Evolutionary conservation across 2,888 invertebrate species (phyloP), one percentile per base, ranked within the genome.

Genomic region (Endotricha flammealis): DNA sequence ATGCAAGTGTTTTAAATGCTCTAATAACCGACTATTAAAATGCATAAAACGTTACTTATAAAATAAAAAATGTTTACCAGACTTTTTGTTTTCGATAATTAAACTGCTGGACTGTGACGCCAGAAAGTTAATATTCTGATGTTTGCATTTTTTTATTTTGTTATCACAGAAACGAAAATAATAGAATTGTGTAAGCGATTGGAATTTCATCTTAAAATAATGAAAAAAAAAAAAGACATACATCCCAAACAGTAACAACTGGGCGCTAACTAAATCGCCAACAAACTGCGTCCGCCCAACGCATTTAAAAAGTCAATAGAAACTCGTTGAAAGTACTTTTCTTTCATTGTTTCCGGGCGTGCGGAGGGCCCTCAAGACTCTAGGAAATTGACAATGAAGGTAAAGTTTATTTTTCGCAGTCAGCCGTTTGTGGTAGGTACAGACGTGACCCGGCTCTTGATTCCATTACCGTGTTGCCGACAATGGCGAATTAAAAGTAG

Each of bases 341-440:
- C 72, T 77, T 74, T 74, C 76, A 76, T 76, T 81, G 78, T 80
- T 74, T 76, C 72, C 71, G 64, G 59, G 65, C 66, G 64, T 64
- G 58, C 60, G 57, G 64, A 73, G 72, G 67, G 63, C 70, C 66
- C 77, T 76, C 69, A 62, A 71, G 69, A 65, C 74, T 73, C 58
- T 54, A 74, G 82, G 75, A 82, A 81, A 82, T 82, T 81, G 81
- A 76, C 80, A 81, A 82, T 82, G 81, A 79, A 79, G 79, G 80
- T 80, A 76, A 79, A 78, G 76, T 82, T 82, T 81, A 82, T 81
- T 79, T 80, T 80, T 64, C 62, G 62, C 65, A 65, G 78, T 76
- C 81, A 79, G 79, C 77, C 77, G 70, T 75, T 76, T 72, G 75
- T 73, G 75, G 71, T 57, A 64, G 75, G 71, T 57, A 64, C 60